phyloP scores from a whole-genome alignment of 2,888 invertebrate genomes.

The Folsomia candida region DNA sequence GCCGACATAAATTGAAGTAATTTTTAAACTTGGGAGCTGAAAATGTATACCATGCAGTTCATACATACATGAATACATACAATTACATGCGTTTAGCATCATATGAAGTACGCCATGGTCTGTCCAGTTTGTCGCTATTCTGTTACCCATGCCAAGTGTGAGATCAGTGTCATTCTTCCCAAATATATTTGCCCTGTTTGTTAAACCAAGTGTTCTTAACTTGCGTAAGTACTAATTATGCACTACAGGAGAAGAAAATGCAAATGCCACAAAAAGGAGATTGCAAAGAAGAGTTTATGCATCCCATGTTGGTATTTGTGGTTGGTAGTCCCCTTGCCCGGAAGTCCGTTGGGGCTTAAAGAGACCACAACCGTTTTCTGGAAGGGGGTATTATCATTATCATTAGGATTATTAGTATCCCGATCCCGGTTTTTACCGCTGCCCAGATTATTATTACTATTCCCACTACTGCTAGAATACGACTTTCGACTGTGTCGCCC shows the following conservation, averaged over 20 bases:
- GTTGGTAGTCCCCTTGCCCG: background rate
- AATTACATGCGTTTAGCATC: background rate
- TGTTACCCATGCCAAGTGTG: background rate
- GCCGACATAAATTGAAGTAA: too few species aligned
- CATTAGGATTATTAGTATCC: constrained; percentile 4
- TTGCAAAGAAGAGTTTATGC: background rate
- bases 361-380: constrained; percentile 24
- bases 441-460: constrained; percentile 4
- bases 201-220: too few species aligned
- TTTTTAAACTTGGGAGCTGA: too few species aligned
- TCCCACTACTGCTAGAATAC: constrained; percentile 7
- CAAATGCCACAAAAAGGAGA: background rate
- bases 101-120: background rate
- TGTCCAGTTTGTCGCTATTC: too few species aligned
- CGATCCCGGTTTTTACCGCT: background rate
- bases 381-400: background rate
- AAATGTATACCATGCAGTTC: too few species aligned
- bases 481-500: constrained; percentile 15
- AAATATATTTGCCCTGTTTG: background rate
- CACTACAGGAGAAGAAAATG: background rate
- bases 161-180: background rate
- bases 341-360: constrained; percentile 18
- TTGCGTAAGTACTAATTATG: background rate
- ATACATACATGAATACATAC: too few species aligned
- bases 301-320: background rate